These are phyloP conservation scores for Mantis religiosa DNA, from an alignment of 2,888 invertebrate genomes.

Conservation along the genomic window DNA sequence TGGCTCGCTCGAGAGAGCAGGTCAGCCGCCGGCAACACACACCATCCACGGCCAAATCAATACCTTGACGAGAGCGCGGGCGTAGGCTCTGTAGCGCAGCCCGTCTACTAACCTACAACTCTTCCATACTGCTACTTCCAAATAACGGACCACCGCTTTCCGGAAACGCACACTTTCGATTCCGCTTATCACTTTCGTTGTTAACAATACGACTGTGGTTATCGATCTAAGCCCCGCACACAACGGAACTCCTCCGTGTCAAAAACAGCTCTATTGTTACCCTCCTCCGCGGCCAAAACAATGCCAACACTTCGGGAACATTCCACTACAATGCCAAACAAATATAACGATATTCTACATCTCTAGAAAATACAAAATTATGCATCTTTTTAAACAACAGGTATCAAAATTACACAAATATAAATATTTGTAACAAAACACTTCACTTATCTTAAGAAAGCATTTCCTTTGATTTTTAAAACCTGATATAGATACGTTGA, in stretches of 20 bases:
- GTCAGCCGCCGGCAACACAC: slow-evolving; percentile 23
- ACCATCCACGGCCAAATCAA: slow-evolving; percentile 27
- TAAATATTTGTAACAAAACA: too few species aligned
- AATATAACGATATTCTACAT: too few species aligned
- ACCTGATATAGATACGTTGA: too few species aligned
- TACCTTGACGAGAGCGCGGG: slow-evolving; percentile 24
- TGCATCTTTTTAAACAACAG: too few species aligned
- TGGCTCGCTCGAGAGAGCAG: slow-evolving; percentile 10
- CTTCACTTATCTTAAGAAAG: too few species aligned
- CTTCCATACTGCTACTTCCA: neutral
- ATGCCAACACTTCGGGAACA: neutral
- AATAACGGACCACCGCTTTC: neutral
- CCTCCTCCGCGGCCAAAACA: neutral
- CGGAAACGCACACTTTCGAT: neutral
- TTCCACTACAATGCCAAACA: neutral
- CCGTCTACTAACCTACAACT: neutral
- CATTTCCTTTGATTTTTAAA: too few species aligned
- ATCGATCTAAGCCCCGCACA: neutral
- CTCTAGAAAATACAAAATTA: too few species aligned
- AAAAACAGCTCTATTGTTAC: neutral
- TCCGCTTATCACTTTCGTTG: neutral
- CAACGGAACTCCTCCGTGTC: neutral
- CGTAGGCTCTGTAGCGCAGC: neutral
- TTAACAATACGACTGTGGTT: neutral
- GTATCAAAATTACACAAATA: too few species aligned